Percentiles rank a stretch among this genome's conserved stretches.
Evolutionary conservation across 1,140 invertebrate genomes (phyloP).

Genomic region (Lasaia peninsularis): DNA sequence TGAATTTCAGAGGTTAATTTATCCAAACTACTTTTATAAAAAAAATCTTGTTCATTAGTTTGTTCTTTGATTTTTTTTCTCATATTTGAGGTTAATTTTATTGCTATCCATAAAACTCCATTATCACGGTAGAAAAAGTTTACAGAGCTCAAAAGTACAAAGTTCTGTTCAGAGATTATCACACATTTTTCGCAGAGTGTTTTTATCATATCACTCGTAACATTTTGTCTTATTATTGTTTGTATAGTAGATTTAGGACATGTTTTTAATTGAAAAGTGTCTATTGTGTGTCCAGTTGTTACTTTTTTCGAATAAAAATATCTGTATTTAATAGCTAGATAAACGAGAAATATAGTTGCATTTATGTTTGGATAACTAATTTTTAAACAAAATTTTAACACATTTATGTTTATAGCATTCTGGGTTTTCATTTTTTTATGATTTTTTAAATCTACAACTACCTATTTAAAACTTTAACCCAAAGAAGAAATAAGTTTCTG

Average conservation of each 20-base stretch:
- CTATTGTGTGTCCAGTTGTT: slow-evolving; percentile 30
- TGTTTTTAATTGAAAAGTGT: slow-evolving; percentile 42
- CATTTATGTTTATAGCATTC: slow-evolving; percentile 47
- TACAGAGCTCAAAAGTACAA: slow-evolving; percentile 52
- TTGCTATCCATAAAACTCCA: slow-evolving; percentile 55
- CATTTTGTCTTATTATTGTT: slow-evolving; percentile 35
- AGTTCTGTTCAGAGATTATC: slow-evolving; percentile 53
- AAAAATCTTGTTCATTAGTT: slow-evolving; percentile 27
- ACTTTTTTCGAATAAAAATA: slow-evolving; percentile 40
- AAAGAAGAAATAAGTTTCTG: no score
- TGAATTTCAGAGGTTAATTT: slow-evolving; percentile 60
- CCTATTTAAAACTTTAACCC: neutral
- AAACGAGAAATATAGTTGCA: slow-evolving; percentile 53
- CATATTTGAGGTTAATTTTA: slow-evolving; percentile 45
- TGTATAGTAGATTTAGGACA: slow-evolving; percentile 37
- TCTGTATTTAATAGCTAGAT: slow-evolving; percentile 61
- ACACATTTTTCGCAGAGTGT: slow-evolving; percentile 56
- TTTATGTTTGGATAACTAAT: slow-evolving; percentile 68
- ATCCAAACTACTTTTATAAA: slow-evolving; percentile 41
- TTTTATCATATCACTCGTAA: slow-evolving; percentile 38
- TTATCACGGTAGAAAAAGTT: slow-evolving; percentile 67
- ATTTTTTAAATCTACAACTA: neutral
- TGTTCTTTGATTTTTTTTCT: slow-evolving; percentile 42
- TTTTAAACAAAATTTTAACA: slow-evolving; percentile 63
- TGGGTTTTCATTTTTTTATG: slow-evolving; percentile 52